Conservation (phyloP, 2,888 invertebrate species). For the Caenorhabditis panamensis region DNA sequence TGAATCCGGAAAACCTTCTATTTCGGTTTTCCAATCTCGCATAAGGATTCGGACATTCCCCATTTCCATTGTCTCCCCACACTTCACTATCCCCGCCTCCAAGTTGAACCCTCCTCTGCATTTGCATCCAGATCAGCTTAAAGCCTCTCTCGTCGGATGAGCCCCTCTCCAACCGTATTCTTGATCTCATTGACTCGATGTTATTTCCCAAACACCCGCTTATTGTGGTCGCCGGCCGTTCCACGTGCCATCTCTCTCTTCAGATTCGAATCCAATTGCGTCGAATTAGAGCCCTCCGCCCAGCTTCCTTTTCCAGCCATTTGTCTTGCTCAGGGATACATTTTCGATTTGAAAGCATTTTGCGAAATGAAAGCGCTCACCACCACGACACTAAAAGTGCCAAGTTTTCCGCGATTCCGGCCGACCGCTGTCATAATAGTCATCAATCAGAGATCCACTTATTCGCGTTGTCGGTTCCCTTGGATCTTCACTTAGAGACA, state of each 20-base stretch:
- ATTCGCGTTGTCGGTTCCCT: not conserved
- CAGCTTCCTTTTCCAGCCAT: conserved; percentile 7
- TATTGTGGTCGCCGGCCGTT: not conserved
- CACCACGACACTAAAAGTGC: not conserved
- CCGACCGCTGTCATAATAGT: conserved; percentile 23
- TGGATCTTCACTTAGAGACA: conserved; percentile 13
- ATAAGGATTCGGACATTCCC: no score
- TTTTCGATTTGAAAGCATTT: conserved; percentile 11
- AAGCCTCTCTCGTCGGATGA: not conserved
- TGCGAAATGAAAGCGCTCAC: not conserved
- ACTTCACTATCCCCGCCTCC: no score
- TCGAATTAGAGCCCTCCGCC: not conserved
- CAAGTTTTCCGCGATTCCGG: not conserved
- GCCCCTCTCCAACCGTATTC: not conserved
- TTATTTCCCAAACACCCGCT: not conserved
- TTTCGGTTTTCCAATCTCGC: no score
- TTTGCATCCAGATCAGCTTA: not conserved
- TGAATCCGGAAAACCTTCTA: no score
- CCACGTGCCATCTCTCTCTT: not conserved
- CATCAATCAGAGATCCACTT: conserved; percentile 28
- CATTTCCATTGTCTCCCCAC: no score
- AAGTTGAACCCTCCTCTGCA: not conserved
- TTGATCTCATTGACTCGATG: not conserved
- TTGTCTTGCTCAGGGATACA: conserved; percentile 12
- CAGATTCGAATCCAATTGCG: conserved; percentile 10